These are phyloP conservation scores for Drosophila quadrilineata DNA, from an alignment of 1,140 invertebrate genomes.

Conservation along the genomic window DNA sequence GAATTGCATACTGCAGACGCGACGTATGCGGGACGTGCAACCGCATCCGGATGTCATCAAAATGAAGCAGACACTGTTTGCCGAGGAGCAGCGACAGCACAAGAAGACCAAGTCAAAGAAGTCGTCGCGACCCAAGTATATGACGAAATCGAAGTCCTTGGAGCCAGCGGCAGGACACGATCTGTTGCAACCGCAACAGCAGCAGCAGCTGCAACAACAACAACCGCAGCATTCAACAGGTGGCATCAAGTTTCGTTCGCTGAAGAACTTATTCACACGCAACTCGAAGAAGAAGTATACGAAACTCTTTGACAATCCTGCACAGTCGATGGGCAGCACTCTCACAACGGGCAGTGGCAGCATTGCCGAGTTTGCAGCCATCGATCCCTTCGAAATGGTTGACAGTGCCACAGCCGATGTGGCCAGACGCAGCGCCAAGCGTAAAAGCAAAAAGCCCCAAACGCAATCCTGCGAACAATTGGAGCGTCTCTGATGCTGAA, in stretches of 20 bases:
- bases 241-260: constrained; percentile 47
- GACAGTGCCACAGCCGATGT: not conserved
- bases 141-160: constrained; percentile 55
- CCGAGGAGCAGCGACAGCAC: constrained; percentile 49
- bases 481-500: constrained; percentile 47
- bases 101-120: constrained; percentile 48
- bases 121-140: constrained; percentile 43
- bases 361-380: constrained; percentile 47
- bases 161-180: constrained; percentile 35
- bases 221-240: constrained; percentile 44
- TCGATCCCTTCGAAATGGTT: constrained; percentile 55
- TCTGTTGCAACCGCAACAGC: not conserved
- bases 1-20: constrained; percentile 53
- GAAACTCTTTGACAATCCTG: constrained; percentile 64
- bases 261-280: constrained; percentile 58
- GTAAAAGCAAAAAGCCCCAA: constrained; percentile 60
- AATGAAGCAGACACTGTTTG: constrained; percentile 58
- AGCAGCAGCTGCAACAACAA: constrained; percentile 14
- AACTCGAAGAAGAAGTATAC: constrained; percentile 68
- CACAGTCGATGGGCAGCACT: constrained; percentile 17
- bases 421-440: constrained; percentile 26
- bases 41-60: constrained; percentile 74
- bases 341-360: not conserved
- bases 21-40: constrained; percentile 69
- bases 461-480: constrained; percentile 77